Base-by-base conservation (phyloP, 2,113 vertebrate species). In the Neodontobutis hainanensis region DNA sequence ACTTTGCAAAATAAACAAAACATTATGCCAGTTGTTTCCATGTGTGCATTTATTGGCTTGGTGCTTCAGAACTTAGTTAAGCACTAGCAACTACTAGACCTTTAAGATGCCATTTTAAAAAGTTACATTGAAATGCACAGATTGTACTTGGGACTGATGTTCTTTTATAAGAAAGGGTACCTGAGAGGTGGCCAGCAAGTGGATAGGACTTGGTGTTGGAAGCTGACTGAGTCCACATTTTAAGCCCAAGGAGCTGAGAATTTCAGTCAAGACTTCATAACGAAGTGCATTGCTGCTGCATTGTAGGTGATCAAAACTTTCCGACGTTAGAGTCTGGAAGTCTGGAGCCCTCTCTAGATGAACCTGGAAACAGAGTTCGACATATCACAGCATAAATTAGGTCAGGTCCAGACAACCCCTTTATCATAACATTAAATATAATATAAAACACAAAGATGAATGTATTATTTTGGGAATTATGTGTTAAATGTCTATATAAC, bases 211-310 rank as follows among this genome's bases (percentile, higher is more conserved):
- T 0, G 93, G 72, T 0, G 15, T 8, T 0, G 92, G 94, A 8
- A 66, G 35, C 11, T 84, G 80, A 8, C 56, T 91, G 0, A 2
- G 0, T 3, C 91, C 93, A 85, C 96, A 99, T 72, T 73, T 93
- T 35, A 99, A 75, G 6, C 95, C 95, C 0, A 99, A 91, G 4
- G 85, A 84, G 0, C 35, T 75, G 68, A 99, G 90, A 68, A 99
- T 92, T 76, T 96, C 95, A 11, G 57, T 83, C 34, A 99, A 65
- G 49, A 97, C 91, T 44, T 97, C 93, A 0, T 84, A 94, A 43
- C 95, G 94, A 47, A 75, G 90, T 0, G 53, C 4, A 10, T 96
- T 95, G 87, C 93, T 95, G n/a, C n/a, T n/a, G 62, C 91, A 75
- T 69, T 96, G 96, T 8, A 97, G 92, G 43, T 90, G 78, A 52